phyloP scores from a whole-genome alignment of 2,797 vertebrate species.

The Urocyon cinereoargenteus region DNA sequence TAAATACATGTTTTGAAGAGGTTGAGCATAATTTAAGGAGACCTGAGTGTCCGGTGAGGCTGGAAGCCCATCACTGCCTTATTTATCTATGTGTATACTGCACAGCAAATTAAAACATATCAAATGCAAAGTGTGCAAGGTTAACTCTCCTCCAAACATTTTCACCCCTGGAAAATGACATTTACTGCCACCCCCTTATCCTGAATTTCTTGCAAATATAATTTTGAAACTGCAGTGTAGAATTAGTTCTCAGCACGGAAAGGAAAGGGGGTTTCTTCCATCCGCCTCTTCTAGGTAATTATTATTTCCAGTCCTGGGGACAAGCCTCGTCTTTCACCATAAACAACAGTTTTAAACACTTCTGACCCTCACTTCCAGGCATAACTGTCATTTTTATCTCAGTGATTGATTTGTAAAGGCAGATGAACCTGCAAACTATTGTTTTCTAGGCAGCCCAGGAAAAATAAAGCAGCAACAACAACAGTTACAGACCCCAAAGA shows the following conservation, averaged over 20 bases:
- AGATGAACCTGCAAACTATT: constrained; percentile 25
- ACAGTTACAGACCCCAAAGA: constrained; percentile 31
- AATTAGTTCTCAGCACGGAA: constrained; percentile 69
- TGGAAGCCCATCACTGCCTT: constrained; percentile 77
- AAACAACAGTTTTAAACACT: constrained; percentile 66
- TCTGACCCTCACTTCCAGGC: constrained; percentile 32
- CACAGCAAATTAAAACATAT: constrained; percentile 81
- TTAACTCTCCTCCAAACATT: constrained; percentile 74
- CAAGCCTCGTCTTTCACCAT: constrained; percentile 46
- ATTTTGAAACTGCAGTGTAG: constrained; percentile 73
- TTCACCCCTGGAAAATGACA: constrained; percentile 36
- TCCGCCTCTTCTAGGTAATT: constrained; percentile 55
- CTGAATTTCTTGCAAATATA: constrained; percentile 78
- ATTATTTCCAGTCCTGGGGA: constrained; percentile 53
- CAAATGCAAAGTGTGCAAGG: constrained; percentile 73
- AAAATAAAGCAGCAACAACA: constrained; percentile 43
- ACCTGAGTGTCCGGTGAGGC: constrained; percentile 75
- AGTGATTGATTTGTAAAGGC: constrained; percentile 62
- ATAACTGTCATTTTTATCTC: constrained; percentile 68
- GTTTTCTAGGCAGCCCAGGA: constrained; percentile 45
- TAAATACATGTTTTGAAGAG: constrained; percentile 83
- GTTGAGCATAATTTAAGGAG: constrained; percentile 83
- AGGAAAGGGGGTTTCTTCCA: constrained; percentile 54
- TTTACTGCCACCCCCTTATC: constrained; percentile 67
- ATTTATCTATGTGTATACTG: constrained; percentile 81